Percentiles rank a stretch among this genome's conserved stretches.
Evolutionary conservation across 64 coral and sea anemone species (phyloP).

Genomic region (Dendrophyllia cribrosa): DNA sequence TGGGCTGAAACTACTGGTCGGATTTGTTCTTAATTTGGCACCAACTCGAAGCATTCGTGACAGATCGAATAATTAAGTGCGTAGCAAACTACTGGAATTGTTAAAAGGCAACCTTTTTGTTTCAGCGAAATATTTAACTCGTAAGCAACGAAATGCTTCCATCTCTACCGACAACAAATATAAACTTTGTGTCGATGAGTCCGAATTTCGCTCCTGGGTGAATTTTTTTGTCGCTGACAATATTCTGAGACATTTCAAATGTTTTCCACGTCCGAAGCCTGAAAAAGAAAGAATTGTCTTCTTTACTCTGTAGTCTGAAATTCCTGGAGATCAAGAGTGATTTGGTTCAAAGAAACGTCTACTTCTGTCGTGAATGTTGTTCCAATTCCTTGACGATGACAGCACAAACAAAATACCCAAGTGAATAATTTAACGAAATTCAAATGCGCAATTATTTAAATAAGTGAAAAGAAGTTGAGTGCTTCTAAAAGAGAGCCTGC

Average conservation of each 20-base stretch:
- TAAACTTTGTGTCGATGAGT: not conserved
- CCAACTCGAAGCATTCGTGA: not conserved
- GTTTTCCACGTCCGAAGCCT: too few species aligned
- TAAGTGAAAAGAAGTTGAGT: not conserved
- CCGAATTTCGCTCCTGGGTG: not conserved
- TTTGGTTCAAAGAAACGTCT: not conserved
- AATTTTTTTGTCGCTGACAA: not conserved
- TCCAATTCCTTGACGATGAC: too few species aligned
- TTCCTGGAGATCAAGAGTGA: not conserved
- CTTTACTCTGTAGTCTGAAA: not conserved
- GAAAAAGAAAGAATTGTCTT: not conserved
- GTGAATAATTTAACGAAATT: not conserved
- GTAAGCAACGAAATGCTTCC: not conserved
- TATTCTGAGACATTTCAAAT: too few species aligned
- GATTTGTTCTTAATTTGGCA: slow-evolving; percentile 2
- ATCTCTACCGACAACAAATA: not conserved
- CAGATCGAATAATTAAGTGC: not conserved
- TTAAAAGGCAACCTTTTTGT: too few species aligned
- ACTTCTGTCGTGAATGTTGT: too few species aligned
- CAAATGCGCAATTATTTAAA: slow-evolving; percentile 25
- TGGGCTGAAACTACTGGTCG: not conserved
- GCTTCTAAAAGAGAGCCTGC: not conserved
- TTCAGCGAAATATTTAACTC: not conserved
- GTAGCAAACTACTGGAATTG: not conserved
- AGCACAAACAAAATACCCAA: not conserved